These are phyloP conservation scores for Noctua janthina DNA, from an alignment of 2,888 invertebrate genomes.

Conservation along the genomic window DNA sequence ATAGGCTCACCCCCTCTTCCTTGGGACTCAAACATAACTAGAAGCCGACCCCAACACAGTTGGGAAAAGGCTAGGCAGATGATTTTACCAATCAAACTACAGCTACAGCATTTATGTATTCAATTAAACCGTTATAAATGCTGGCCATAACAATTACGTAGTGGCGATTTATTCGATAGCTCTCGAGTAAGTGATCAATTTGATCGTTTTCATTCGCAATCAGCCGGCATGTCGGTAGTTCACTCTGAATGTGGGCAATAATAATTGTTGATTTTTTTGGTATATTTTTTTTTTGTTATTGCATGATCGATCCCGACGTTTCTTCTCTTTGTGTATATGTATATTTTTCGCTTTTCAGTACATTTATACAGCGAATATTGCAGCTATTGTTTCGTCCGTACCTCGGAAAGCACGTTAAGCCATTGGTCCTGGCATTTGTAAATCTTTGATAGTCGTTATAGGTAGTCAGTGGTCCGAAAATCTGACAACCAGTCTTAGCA, in stretches of 20 bases:
- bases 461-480: too few relatives aligned
- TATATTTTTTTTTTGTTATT: neutral
- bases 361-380: neutral
- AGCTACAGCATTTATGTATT: neutral
- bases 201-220: slow-evolving; percentile 31
- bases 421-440: too few relatives aligned
- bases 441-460: too few relatives aligned
- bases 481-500: too few relatives aligned
- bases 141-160: neutral
- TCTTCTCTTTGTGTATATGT: neutral
- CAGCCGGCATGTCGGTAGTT: neutral
- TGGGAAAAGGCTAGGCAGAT: neutral
- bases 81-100: neutral
- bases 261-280: neutral
- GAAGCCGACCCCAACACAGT: neutral
- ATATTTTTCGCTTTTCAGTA: neutral
- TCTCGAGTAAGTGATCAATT: slow-evolving; percentile 29
- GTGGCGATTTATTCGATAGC: slow-evolving; percentile 27
- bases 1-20: neutral
- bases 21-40: neutral
- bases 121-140: slow-evolving; percentile 1
- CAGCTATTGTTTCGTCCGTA: neutral
- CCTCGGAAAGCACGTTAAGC: too few relatives aligned
- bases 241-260: neutral
- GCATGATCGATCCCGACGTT: too few relatives aligned